phyloP scores from a whole-genome alignment of 2,113 vertebrate genomes.

The Nibea albiflora region DNA sequence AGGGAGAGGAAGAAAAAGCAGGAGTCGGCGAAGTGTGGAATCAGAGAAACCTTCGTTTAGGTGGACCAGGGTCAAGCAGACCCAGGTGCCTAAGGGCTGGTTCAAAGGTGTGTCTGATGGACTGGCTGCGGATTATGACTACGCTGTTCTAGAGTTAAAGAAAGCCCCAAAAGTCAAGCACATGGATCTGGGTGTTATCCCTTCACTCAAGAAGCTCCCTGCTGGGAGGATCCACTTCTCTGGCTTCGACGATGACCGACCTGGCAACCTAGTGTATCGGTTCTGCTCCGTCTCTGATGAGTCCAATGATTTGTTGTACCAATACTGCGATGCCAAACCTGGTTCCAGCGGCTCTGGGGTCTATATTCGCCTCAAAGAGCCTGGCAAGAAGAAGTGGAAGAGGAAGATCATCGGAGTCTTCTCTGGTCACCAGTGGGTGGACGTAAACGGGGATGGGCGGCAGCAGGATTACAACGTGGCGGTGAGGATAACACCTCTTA shows the following conservation, averaged over 20 bases:
- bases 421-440: conserved; percentile 96
- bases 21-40: conserved; percentile 73
- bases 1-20: conserved; percentile 76
- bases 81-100: conserved; percentile 95
- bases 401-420: conserved; percentile 95
- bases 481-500: conserved; percentile 95
- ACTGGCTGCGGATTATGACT: conserved; percentile 92
- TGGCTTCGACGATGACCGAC: conserved; percentile 93
- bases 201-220: conserved; percentile 89
- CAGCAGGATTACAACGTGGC: conserved; percentile 98
- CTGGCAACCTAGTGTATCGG: conserved; percentile 92
- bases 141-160: conserved; percentile 94
- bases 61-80: conserved; percentile 95
- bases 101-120: conserved; percentile 84
- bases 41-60: conserved; percentile 88
- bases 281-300: conserved; percentile 96
- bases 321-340: conserved; percentile 93
- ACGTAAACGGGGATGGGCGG: conserved; percentile 87
- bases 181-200: conserved; percentile 94
- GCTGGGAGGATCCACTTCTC: conserved; percentile 97
- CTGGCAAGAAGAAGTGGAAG: conserved; percentile 91
- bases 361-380: conserved; percentile 95
- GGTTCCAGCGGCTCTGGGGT: conserved; percentile 95
- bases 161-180: conserved; percentile 89
- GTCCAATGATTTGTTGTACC: conserved; percentile 93